These are phyloP conservation scores for Ciconia maguari DNA, from an alignment of 2,113 vertebrate genomes.

Conservation along the genomic window DNA sequence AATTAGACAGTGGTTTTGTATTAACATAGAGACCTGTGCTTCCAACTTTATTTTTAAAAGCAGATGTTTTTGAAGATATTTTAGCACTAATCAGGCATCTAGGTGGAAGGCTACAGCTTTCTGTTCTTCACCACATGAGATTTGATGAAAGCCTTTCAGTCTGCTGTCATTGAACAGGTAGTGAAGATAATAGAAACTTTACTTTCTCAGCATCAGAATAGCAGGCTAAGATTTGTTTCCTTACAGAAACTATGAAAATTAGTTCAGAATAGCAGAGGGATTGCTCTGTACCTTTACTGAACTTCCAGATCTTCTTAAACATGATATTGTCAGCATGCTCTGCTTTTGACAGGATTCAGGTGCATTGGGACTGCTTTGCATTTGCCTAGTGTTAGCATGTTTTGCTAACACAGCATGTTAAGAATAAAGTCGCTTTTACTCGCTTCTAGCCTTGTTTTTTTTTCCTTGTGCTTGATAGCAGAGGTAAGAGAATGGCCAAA, in stretches of 20 bases:
- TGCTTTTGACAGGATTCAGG: not conserved
- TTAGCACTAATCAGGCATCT: not conserved
- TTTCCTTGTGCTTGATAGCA: not conserved
- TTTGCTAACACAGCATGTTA: not conserved
- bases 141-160: not conserved
- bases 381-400: not conserved
- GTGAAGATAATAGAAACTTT: not conserved
- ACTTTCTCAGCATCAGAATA: not conserved
- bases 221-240: not conserved
- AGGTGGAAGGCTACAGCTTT: conserved; percentile 17
- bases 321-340: not conserved
- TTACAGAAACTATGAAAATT: not conserved
- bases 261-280: not conserved
- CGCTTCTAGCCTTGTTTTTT: not conserved
- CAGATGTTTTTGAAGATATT: conserved; percentile 28
- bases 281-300: not conserved
- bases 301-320: not conserved
- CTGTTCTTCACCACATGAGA: not conserved
- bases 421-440: not conserved
- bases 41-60: conserved; percentile 16
- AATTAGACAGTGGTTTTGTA: not conserved
- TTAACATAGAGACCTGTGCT: not conserved
- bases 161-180: not conserved
- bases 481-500: not conserved
- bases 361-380: not conserved